Evolutionary conservation across 2,888 invertebrate species (phyloP), one percentile per base, ranked within the genome.

Genomic region (Pristionchus entomophagus): DNA sequence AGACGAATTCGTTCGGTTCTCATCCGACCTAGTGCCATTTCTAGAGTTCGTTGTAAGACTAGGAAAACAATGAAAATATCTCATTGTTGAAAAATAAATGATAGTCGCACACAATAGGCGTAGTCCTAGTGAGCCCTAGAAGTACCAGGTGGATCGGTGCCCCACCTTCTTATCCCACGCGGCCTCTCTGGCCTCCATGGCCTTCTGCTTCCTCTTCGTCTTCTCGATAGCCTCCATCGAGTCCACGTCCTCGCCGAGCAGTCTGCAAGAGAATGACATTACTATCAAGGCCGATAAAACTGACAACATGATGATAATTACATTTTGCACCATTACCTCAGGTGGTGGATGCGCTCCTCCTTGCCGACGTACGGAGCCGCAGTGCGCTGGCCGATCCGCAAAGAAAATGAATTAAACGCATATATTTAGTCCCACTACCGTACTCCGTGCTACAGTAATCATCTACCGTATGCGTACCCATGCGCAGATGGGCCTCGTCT

Each of bases 371-470:
- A 91, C 29, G 91, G 91, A 22, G 91, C 90, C 19, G 89, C 89
- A 10, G 91, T 91, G 59, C 89, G 88, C 83, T 88, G 89, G 22
- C 93, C 93, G 69, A 92, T 89, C 93, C 90, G 84, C 14, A 88
- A n/a, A n/a, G n/a, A n/a, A n/a, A n/a, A n/a, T n/a, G n/a, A n/a
- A n/a, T n/a, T n/a, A n/a, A n/a, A 87, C 19, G 17, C n/a, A 56
- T 8, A 22, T 56, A 56, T 56, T 17, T 56, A n/a, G 4, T 56
- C n/a, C n/a, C n/a, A n/a, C n/a, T n/a, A n/a, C n/a, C n/a, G n/a
- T n/a, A n/a, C n/a, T n/a, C n/a, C n/a, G n/a, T n/a, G n/a, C n/a
- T n/a, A n/a, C n/a, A n/a, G n/a, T n/a, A n/a, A n/a, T n/a, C n/a
- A n/a, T n/a, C n/a, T n/a, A n/a, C n/a, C n/a, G n/a, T n/a, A 56